Evolutionary conservation across 1,140 invertebrate genomes (phyloP).

Genomic region (Orius insidiosus): DNA sequence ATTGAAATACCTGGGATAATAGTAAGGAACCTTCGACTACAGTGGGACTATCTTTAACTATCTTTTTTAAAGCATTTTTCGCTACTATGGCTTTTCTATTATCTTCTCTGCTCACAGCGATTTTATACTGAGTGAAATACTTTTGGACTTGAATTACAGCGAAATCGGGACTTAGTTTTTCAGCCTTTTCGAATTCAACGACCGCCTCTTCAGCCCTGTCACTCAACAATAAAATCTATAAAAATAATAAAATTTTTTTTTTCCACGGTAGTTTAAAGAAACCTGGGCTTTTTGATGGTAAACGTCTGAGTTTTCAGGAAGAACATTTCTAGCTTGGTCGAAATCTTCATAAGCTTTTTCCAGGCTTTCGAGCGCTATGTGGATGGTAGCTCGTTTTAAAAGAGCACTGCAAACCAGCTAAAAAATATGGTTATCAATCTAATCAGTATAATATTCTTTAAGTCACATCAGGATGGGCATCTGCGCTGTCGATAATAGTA

Average conservation of each 20-base stretch:
- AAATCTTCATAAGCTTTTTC: conserved; percentile 63
- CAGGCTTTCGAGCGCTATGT: conserved; percentile 58
- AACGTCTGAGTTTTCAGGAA: conserved; percentile 66
- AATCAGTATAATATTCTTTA: not conserved
- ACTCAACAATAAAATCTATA: conserved; percentile 63
- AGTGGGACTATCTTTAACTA: conserved; percentile 60
- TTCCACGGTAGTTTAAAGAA: too few relatives aligned
- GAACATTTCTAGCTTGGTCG: conserved; percentile 48
- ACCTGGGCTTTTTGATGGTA: conserved; percentile 64
- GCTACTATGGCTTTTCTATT: conserved; percentile 26
- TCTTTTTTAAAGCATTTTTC: conserved; percentile 51
- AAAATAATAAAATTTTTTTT: too few relatives aligned
- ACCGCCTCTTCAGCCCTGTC: conserved; percentile 64
- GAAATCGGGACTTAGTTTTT: conserved; percentile 58
- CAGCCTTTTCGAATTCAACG: conserved; percentile 65
- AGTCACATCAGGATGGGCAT: conserved; percentile 32
- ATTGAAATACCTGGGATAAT: conserved; percentile 50
- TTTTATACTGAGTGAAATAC: conserved; percentile 65
- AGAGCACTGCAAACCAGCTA: conserved; percentile 63
- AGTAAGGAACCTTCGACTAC: conserved; percentile 70
- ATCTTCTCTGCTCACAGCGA: conserved; percentile 36
- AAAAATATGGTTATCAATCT: conserved; percentile 8
- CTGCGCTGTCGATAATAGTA: conserved; percentile 37
- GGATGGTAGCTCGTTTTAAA: conserved; percentile 72
- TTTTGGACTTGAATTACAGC: conserved; percentile 75